Evolutionary conservation across 92 coral and sea anemone species (phyloP).

Genomic region (Siderastrea siderea): DNA sequence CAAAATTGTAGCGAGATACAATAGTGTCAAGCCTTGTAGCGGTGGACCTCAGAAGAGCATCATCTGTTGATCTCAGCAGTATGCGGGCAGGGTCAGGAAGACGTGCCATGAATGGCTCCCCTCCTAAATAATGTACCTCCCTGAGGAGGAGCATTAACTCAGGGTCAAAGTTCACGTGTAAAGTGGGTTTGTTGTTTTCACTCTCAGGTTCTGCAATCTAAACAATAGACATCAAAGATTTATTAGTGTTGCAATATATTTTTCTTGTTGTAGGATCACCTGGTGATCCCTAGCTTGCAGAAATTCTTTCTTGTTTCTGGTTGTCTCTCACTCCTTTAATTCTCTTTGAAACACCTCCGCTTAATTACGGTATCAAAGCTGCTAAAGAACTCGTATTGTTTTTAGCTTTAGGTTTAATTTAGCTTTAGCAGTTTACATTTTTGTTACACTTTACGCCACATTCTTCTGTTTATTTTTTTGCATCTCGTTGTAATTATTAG

Average conservation of each 20-base stretch:
- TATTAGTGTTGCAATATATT: background rate
- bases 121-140: conserved; percentile 94
- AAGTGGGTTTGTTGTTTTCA: conserved; percentile 58
- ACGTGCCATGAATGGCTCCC: conserved; percentile 89
- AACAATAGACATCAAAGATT: background rate
- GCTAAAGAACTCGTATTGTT: no score
- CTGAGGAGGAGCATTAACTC: conserved; percentile 86
- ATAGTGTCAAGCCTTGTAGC: conserved; percentile 97
- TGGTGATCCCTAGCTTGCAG: no score
- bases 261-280: no score
- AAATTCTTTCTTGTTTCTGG: no score
- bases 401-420: no score
- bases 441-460: no score
- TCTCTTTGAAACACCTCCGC: no score
- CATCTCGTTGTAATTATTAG: no score
- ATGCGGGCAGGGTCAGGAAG: conserved; percentile 93
- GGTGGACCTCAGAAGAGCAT: conserved; percentile 88
- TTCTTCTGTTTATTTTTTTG: no score
- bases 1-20: conserved; percentile 91
- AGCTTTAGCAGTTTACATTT: no score
- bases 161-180: conserved; percentile 97
- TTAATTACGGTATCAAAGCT: no score
- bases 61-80: conserved; percentile 87
- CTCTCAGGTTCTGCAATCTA: conserved; percentile 86
- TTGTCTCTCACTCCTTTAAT: no score